Base-by-base conservation (phyloP, 2,888 invertebrate genomes). In the Volucella inflata region DNA sequence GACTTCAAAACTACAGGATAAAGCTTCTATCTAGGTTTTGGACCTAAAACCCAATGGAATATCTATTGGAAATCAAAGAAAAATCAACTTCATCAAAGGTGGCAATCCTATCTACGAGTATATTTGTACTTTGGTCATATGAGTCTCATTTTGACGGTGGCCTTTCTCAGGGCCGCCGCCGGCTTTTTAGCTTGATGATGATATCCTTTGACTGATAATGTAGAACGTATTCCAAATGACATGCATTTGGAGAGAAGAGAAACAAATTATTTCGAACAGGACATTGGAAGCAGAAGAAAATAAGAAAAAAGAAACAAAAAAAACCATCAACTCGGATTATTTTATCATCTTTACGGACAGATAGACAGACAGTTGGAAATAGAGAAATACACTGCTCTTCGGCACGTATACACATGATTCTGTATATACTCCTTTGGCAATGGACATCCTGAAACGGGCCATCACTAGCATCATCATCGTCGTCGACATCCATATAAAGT, bases 201-300 rank as follows among this genome's bases (percentile, higher is more conserved):
- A 76, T 80, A 72, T 85, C 81, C 85, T 85, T 85, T 76, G 81
- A 85, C 85, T 85, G 81, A 81, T 85, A 81, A 85, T 71, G 59
- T 62, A 60, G 65, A 75, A 84, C 70, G 16, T 60, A 84, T 85
- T 84, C 74, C 64, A 51, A 67, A 75, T 65, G 68, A 62, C 62
- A 77, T 60, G 30, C 30, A 30, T 6, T 30, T 30, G 6, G 71
- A 55, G 64, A 70, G 53, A 46, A 51, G 53, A 48, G 55, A 70
- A 71, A 75, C 38, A 64, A 80, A 75, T 71, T 71, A 70, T 80
- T 57, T 84, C 38, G 55, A 42, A 38, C 65, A 80, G 84, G 79
- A 71, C 84, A 71, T 84, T 79, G 79, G 59, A 16, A 53, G n/a
- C 8, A 48, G 48, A 36, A 53, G 10, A 14, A 16, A 10, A 17